phyloP scores from a whole-genome alignment of 2,113 vertebrate genomes.

The Oncorhynchus keta region DNA sequence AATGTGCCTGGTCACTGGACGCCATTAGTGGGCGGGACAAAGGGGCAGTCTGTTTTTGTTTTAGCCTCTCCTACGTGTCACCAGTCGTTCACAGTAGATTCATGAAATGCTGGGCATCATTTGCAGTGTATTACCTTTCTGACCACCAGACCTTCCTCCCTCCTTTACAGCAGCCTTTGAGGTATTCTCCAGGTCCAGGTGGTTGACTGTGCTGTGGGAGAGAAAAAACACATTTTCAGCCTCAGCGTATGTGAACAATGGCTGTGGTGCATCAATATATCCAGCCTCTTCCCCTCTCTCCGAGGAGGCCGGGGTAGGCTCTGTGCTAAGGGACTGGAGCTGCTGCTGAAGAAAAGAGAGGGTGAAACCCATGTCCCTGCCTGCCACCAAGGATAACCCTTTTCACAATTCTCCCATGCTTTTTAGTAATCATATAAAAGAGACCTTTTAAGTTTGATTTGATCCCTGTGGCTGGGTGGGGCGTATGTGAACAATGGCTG shows the following conservation, averaged over 20 bases:
- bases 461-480: slow-evolving; percentile 52
- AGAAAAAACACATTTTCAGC: no score
- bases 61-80: slow-evolving; percentile 1
- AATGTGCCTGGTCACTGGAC: slow-evolving; percentile 18
- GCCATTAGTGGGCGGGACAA: slow-evolving; percentile 39
- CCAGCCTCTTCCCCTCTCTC: no score
- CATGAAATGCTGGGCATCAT: slow-evolving; percentile 65
- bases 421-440: slow-evolving; percentile 70
- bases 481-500: slow-evolving; percentile 54
- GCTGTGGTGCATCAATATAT: no score
- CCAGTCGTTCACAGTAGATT: slow-evolving; percentile 46
- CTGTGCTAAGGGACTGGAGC: no score
- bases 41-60: slow-evolving; percentile 31
- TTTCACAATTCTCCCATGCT: slow-evolving; percentile 55
- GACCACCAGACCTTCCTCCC: neutral
- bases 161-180: neutral
- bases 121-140: slow-evolving; percentile 58
- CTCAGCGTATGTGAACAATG: no score
- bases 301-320: no score
- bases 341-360: no score
- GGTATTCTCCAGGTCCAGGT: neutral
- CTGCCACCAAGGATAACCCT: slow-evolving; percentile 44
- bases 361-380: slow-evolving; percentile 31
- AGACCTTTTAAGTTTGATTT: slow-evolving; percentile 32
- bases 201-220: no score